Evolutionary conservation across 2,888 invertebrate species (phyloP), one percentile per base, ranked within the genome.

Genomic region (Eumerus sabulonum): DNA sequence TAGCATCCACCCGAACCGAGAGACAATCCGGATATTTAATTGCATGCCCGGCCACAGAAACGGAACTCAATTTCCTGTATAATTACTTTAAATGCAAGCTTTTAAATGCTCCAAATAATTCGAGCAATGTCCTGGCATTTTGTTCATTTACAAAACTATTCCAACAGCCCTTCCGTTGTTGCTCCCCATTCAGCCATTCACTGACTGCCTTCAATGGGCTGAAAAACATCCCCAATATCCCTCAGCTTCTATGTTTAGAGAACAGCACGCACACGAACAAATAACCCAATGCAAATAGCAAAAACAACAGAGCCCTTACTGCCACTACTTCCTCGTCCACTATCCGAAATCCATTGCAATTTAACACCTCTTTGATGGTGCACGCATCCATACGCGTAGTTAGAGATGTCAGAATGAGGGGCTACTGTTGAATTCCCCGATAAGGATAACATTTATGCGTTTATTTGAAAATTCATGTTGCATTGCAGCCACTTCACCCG

Each of bases 401-500:
- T 27, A 7, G 27, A 27, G 27, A 27, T 27, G 27, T 27, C 3
- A 7, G 27, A 27, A 7, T 27, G 27, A 27, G 7, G 3, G 27
- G 27, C 27, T 4, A 27, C 7, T 27, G 27, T 27, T 7, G 60
- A 60, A 62, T 72, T 67, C 45, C 47, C 38, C 44, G 14, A 66
- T 48, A 45, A n/a, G 47, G 67, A 77, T 67, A 67, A 62, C 63
- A 62, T 67, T 51, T 63, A 57, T 67, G 72, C 67, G 67, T 67
- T 77, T 72, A 77, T 72, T 72, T 72, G 77, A 72, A 77, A 72
- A 67, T 77, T 47, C 72, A 63, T 77, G 77, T 72, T 53, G 72
- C 62, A 27, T 48, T 27, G 27, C 27, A 7, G 27, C 2, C 27
- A 4, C 27, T n/a, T n/a, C n/a, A n/a, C n/a, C n/a, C n/a, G 27